phyloP scores from a whole-genome alignment of 2,888 invertebrate genomes.

The Coelinius sp. region DNA sequence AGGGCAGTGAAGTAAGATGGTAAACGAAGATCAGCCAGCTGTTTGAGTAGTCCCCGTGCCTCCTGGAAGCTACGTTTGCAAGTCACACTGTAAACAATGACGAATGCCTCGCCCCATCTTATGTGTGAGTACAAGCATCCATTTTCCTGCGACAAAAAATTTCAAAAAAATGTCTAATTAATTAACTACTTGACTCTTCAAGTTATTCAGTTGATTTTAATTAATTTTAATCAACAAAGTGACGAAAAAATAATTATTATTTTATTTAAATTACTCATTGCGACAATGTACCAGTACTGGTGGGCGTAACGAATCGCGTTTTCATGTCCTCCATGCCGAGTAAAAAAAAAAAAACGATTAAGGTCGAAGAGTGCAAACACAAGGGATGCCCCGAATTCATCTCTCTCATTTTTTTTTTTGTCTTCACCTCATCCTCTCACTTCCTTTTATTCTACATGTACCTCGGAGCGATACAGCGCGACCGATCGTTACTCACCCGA shows the following conservation, averaged over 20 bases:
- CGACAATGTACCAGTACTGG: conserved; percentile 3
- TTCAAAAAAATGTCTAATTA: neutral
- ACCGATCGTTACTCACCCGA: conserved; percentile 54
- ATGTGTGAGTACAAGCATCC: conserved; percentile 84
- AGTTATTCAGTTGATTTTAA: neutral
- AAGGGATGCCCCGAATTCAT: conserved; percentile 47
- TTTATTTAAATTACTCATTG: neutral
- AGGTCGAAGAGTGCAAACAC: conserved; percentile 46
- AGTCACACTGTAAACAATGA: conserved; percentile 86
- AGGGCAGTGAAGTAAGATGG: conserved; percentile 84
- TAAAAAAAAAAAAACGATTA: conserved; percentile 48
- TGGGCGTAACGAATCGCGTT: conserved; percentile 40
- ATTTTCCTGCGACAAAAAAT: conserved; percentile 75
- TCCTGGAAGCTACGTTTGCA: conserved; percentile 83
- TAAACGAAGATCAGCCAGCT: conserved; percentile 80
- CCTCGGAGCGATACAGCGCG: conserved; percentile 36
- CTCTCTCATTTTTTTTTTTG: conserved; percentile 20
- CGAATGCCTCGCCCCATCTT: conserved; percentile 87
- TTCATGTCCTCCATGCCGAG: conserved; percentile 43
- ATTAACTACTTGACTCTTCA: neutral
- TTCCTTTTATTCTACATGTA: conserved; percentile 28
- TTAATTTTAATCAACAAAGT: neutral
- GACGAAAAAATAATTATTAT: neutral
- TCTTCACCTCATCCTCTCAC: neutral
- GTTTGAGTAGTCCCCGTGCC: conserved; percentile 80